Base-by-base conservation (phyloP, 2,888 invertebrate species). In the Boloria euphrosyne region DNA sequence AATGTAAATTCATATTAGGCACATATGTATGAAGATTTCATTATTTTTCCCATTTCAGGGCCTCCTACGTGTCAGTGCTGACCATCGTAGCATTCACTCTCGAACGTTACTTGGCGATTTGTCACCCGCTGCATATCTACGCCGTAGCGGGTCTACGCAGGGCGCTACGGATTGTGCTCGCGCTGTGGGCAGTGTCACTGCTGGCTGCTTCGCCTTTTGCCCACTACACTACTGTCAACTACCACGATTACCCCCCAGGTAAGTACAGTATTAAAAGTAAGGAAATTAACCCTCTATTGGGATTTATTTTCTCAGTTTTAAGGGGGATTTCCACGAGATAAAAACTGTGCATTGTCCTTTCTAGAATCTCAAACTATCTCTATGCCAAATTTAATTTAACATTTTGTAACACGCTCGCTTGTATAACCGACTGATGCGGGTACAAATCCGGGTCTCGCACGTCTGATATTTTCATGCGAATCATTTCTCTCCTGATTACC, bases 21-120 rank as follows among this genome's bases (percentile, higher is more conserved):
- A 31, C 31, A 31, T 6, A 31, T 6, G 6, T 31, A 13, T 17
- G 7, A 17, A 16, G 10, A 14, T 50, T 38, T 10, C 3, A 38
- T 3, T 7, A 38, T 38, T 38, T 38, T 10, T 38, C 7, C 2
- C 31, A 47, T 59, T 50, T 0, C 89, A 97, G 97, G 85, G 97
- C 97, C 0, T 96, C 97, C 0, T 97, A 98, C 86, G 97, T 97
- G 1, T 98, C 98, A 0, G 97, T 98, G 58, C 89, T 98, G 79
- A 98, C 98, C 27, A 98, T 98, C 75, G 97, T 97, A 53, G 97
- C 97, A 3, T 98, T 98, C 88, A 97, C 98, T 0, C 94, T 96
- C 87, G 98, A 98, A 89, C 94, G 98, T 52, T 97, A 97, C 90
- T 89, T 98, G 73, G 98, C 98, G 44, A 98, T 98, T 79, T 98